Base-by-base conservation (phyloP, 2,113 vertebrate species). In the Neogale vison region DNA sequence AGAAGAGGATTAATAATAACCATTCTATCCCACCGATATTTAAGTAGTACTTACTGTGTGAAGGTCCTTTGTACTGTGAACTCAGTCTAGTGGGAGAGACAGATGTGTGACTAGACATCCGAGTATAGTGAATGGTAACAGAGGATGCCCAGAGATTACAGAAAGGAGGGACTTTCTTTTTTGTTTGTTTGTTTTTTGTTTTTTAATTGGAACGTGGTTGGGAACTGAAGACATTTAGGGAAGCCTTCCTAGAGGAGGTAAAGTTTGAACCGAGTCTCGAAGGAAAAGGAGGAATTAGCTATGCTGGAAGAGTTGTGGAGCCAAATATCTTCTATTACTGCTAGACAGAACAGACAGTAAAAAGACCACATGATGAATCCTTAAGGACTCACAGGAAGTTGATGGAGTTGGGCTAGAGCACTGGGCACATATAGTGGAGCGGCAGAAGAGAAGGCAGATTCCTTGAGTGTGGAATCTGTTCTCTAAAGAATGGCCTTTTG, bases 1-100 rank as follows among this genome's bases (percentile, higher is more conserved):
- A 94, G 45, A 96, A 23, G 82, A 94, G 76, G 52, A 77, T 52
- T 92, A 88, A 65, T 61, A 84, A 85, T 57, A 65, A 42, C 7
- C 36, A 79, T 77, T 95, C 18, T 79, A 1, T 59, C 34, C 24
- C 39, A 91, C 47, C 80, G 20, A 36, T 63, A 50, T 81, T 87
- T 63, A 18, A 55, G 7, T 92, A 74, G 12, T 92, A 74, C 36
- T 83, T 90, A 15, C 29, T 95, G 50, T 91, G 5, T 81, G 18
- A 34, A 24, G 71, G 63, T 26, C 34, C 36, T 59, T 17, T 93
- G 15, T 89, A 79, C 36, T 92, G 1, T 93, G 90, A 57, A 45
- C 67, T 89, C 23, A 76, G 18, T 83, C 24, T 84, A n/a, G 11
- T 77, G 57, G 34, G 50, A 88, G 14, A 91, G 47, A 71, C 34